phyloP scores from a whole-genome alignment of 2,888 invertebrate species.

The Tetragnatha montana region DNA sequence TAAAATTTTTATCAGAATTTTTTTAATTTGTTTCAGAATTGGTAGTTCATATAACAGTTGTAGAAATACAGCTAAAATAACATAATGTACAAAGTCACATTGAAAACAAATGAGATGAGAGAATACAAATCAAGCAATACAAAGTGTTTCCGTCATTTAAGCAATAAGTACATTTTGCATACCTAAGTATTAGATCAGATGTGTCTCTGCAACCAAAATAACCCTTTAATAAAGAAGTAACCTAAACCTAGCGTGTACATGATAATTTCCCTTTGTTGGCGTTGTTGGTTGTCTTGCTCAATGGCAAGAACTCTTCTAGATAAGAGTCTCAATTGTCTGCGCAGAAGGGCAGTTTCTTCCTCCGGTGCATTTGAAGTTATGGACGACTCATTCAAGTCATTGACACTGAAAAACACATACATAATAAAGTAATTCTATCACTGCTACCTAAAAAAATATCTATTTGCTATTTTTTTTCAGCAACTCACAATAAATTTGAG shows the following conservation, averaged over 20 bases:
- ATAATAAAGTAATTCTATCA: neutral
- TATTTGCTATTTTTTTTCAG: too few relatives aligned
- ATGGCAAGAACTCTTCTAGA: conserved; percentile 90
- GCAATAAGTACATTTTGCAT: neutral
- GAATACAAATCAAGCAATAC: neutral
- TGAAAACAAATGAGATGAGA: neutral
- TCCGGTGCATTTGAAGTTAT: conserved; percentile 35
- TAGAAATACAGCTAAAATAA: neutral
- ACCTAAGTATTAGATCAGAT: conserved; percentile 30
- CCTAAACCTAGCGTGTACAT: conserved; percentile 89
- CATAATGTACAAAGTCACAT: neutral
- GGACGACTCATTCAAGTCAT: conserved; percentile 52
- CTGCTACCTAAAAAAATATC: neutral
- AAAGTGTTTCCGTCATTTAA: neutral
- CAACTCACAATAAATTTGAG: neutral
- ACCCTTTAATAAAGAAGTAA: conserved; percentile 89
- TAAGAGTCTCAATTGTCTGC: conserved; percentile 89
- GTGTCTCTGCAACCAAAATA: conserved; percentile 84
- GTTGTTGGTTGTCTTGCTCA: conserved; percentile 88
- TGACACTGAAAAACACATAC: conserved; percentile 7
- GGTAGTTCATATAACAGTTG: neutral
- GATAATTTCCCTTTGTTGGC: conserved; percentile 90
- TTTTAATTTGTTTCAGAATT: neutral
- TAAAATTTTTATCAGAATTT: neutral
- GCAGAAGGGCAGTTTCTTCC: conserved; percentile 88